A percentile compares a stretch with the other conserved stretches of the same genome.
Evolutionary conservation across 2,888 invertebrate genomes (phyloP).

Genomic region (Euplexia lucipara): DNA sequence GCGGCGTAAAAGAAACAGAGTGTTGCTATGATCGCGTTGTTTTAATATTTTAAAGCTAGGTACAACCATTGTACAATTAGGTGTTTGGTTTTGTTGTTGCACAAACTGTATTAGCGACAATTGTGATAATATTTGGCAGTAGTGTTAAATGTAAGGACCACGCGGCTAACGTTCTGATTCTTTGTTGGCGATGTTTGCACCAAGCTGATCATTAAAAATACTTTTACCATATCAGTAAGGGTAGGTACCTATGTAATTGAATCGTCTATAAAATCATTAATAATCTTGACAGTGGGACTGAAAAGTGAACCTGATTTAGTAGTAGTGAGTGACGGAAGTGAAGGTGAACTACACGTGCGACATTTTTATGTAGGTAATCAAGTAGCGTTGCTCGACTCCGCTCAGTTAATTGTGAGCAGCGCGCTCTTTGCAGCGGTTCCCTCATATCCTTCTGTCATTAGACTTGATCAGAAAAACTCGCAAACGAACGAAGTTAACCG

Average conservation of each 20-base stretch:
- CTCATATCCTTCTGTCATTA: neutral
- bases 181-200: conserved; percentile 52
- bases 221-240: neutral
- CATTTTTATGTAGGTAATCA: conserved; percentile 16
- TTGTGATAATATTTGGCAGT: conserved; percentile 69
- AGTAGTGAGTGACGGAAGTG: conserved; percentile 42
- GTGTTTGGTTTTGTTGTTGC: conserved; percentile 59
- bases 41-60: conserved; percentile 43
- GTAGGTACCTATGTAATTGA: no score
- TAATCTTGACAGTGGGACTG: conserved; percentile 36
- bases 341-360: conserved; percentile 45
- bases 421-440: neutral
- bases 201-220: no score
- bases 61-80: conserved; percentile 28
- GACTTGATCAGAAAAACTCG: neutral
- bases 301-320: conserved; percentile 30
- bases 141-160: conserved; percentile 68
- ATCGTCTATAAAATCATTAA: neutral
- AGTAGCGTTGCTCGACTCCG: neutral
- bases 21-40: conserved; percentile 34
- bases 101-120: conserved; percentile 65
- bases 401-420: neutral
- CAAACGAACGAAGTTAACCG: neutral
- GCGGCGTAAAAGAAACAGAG: conserved; percentile 11
- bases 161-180: conserved; percentile 55